phyloP scores from a whole-genome alignment of 2,797 vertebrate genomes.

The Fratercula arctica region DNA sequence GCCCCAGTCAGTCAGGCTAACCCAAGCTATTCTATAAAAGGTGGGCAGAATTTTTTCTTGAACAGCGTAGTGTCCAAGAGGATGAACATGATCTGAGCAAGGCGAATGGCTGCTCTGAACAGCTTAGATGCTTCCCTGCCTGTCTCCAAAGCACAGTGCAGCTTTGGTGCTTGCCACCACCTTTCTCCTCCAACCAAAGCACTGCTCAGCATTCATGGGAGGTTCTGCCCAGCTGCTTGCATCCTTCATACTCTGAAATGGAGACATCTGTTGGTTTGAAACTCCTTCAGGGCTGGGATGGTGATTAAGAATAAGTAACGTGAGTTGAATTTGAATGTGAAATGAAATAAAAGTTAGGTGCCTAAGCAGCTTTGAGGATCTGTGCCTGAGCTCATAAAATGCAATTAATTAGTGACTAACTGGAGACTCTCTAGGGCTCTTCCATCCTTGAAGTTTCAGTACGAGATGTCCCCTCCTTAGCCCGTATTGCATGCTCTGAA shows the following conservation, averaged over 20 bases:
- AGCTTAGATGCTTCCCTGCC: background rate
- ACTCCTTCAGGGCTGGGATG: slow-evolving; percentile 11
- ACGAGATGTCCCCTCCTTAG: background rate
- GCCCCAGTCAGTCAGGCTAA: background rate
- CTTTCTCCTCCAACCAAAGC: background rate
- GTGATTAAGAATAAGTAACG: slow-evolving; percentile 19
- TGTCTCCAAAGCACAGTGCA: background rate
- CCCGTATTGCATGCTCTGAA: background rate
- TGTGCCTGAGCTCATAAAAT: background rate
- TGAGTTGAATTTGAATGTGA: slow-evolving; percentile 39
- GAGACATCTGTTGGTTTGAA: slow-evolving; percentile 28
- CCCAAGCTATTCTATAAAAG: background rate
- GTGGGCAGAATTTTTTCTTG: background rate
- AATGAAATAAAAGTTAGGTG: slow-evolving; percentile 19
- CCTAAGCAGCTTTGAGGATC: slow-evolving; percentile 41
- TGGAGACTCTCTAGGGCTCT: background rate
- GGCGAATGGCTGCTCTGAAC: background rate
- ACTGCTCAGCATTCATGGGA: background rate
- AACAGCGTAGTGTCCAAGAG: background rate
- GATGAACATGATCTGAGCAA: background rate
- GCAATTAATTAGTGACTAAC: slow-evolving; percentile 46
- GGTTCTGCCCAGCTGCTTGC: background rate
- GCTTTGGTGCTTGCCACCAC: background rate
- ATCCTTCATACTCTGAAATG: background rate
- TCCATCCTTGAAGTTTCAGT: background rate